Evolutionary conservation across 1,140 invertebrate species (phyloP), one percentile per base, ranked within the genome.

Genomic region (Anagrus nilaparvatae): DNA sequence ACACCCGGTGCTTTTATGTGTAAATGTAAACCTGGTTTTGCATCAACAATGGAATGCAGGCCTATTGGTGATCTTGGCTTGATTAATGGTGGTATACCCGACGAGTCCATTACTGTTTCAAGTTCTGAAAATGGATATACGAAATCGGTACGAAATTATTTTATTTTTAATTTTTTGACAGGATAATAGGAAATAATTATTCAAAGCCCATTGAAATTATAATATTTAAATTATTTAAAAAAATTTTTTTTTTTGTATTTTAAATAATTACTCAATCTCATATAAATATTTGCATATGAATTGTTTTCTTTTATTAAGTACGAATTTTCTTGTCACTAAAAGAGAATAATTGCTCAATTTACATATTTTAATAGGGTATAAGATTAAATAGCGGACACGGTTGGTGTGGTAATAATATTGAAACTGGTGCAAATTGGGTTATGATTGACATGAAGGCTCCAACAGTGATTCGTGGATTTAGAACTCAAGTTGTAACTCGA

Each of bases 1-100:
- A 82, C 82, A 16, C 78, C 84, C 25, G 93, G 93, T 34, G 87
- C 89, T 17, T 96, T 95, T 67, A 82, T 81, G 42, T 97, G 93
- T 57, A 86, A 88, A 52, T 97, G 93, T 54, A 76, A 81, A 49
- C 57, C 76, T 48, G 89, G 90, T 31, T 94, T 93, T 58, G 65
- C 81, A 21, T 82, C 89, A 12, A 91, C 84, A 40, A 76, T 89
- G 54, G 89, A 95, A 58, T 95, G 90, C 53, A 72, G 88, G 49
- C 87, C 87, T 2, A 81, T 92, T 23, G 82, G 80, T 12, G 90
- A 94, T 68, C 73, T 95, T 24, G 90, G 90, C 17, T 65, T 94
- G 7, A 85, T 84, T 34, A 88, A 85, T 56, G 87, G 88, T 30
- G 88, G 85, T 17, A 86, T 94, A 59, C 84, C 89, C 2, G 87